phyloP scores from a whole-genome alignment of 30 jellyfish, hydroid and myxozoan species.

The Aurelia aurita region DNA sequence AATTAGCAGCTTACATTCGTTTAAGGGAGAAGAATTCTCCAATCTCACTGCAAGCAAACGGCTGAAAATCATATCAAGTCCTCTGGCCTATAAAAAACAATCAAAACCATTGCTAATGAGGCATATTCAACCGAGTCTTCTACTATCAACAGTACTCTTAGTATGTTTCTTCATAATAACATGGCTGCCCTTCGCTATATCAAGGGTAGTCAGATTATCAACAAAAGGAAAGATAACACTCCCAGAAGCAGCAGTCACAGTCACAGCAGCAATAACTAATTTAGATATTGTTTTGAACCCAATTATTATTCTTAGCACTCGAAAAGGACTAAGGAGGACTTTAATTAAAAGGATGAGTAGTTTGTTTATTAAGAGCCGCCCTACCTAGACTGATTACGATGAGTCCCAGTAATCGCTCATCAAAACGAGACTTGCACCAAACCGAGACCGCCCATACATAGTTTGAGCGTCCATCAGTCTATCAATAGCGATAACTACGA shows the following conservation, averaged over 20 bases:
- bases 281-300: constrained; percentile 12
- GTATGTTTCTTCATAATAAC: constrained; percentile 25
- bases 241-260: background rate
- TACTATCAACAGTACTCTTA: constrained; percentile 15
- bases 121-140: constrained; percentile 20
- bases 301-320: constrained; percentile 10
- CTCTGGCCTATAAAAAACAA: background rate
- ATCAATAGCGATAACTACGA: too few species aligned
- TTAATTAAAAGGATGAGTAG: background rate
- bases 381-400: too few species aligned
- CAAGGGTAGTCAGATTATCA: constrained; percentile 4
- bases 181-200: constrained; percentile 32
- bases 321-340: constrained; percentile 16
- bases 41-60: constrained; percentile 11
- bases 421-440: too few species aligned
- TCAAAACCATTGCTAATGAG: background rate
- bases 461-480: too few species aligned
- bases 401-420: too few species aligned
- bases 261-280: constrained; percentile 25
- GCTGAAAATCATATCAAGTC: constrained; percentile 13
- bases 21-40: constrained; percentile 21
- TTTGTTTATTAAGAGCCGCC: background rate
- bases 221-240: background rate
- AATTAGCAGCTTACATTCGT: background rate
- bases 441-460: too few species aligned